Conservation (phyloP, 1,140 invertebrate genomes). For the Lethrus apterus region DNA sequence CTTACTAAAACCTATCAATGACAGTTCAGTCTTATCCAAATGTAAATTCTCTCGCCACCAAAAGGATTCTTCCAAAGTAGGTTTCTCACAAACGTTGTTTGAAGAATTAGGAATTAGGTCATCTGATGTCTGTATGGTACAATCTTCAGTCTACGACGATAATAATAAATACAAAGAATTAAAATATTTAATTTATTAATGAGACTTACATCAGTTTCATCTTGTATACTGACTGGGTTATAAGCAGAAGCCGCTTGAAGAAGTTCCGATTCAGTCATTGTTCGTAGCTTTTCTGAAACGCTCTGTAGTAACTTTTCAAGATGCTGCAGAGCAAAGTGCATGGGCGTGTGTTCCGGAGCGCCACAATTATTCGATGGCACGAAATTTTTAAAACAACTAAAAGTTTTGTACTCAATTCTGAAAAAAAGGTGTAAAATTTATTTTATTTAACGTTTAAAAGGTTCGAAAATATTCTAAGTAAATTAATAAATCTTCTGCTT, state of each 20-base stretch:
- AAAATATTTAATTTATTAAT: background rate
- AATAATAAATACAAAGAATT: constrained; percentile 1
- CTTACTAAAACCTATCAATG: constrained; percentile 81
- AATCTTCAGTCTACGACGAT: constrained; percentile 3
- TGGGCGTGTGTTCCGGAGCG: constrained; percentile 62
- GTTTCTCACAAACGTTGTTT: constrained; percentile 6
- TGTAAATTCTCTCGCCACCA: constrained; percentile 35
- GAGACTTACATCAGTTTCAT: constrained; percentile 8
- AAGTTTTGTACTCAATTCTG: constrained; percentile 73
- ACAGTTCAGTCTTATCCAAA: constrained; percentile 46
- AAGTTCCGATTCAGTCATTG: constrained; percentile 8
- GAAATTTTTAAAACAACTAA: constrained; percentile 84
- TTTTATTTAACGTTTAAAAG: too few relatives aligned
- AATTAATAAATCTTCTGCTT: too few relatives aligned
- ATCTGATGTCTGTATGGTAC: constrained; percentile 8
- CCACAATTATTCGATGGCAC: constrained; percentile 65
- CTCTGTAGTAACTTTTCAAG: constrained; percentile 54
- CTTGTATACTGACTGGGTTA: constrained; percentile 5
- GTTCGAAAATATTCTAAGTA: too few relatives aligned
- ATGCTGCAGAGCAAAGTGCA: constrained; percentile 60
- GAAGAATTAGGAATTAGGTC: constrained; percentile 7
- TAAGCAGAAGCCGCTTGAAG: background rate
- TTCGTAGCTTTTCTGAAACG: constrained; percentile 45
- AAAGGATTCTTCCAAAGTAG: constrained; percentile 8
- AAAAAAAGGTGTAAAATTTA: too few relatives aligned